phyloP scores from a whole-genome alignment of 2,797 vertebrate genomes.

The Prunella strophiata region DNA sequence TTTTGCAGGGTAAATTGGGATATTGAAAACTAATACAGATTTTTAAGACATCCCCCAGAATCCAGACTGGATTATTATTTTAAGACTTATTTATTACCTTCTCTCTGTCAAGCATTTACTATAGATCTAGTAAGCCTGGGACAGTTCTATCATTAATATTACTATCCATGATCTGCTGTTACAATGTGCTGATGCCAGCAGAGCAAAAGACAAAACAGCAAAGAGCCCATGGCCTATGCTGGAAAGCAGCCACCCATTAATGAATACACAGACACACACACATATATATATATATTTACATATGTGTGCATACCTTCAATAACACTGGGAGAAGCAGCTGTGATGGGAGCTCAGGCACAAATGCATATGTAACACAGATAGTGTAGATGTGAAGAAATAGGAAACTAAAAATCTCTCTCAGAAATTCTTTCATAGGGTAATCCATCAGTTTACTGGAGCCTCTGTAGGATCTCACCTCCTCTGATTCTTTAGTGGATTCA shows the following conservation, averaged over 20 bases:
- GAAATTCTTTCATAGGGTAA: not conserved
- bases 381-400: not conserved
- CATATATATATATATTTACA: fast-evolving
- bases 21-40: not conserved
- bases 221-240: not conserved
- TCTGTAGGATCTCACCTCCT: not conserved
- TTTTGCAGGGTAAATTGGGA: not conserved
- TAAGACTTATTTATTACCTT: not conserved
- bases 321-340: not conserved
- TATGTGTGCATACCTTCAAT: not conserved
- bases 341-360: not conserved
- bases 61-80: not conserved
- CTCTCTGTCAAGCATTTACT: not conserved
- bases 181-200: not conserved
- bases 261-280: not conserved
- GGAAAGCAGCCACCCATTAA: not conserved
- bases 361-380: not conserved
- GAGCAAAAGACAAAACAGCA: not conserved
- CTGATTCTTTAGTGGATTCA: not conserved
- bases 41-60: not conserved
- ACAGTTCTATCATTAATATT: not conserved
- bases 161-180: not conserved
- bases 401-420: not conserved
- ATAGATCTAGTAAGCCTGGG: not conserved
- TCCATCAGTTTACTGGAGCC: not conserved